These are phyloP conservation scores for Cryptotermes secundus DNA, from an alignment of 1,140 invertebrate genomes.

Conservation along the genomic window DNA sequence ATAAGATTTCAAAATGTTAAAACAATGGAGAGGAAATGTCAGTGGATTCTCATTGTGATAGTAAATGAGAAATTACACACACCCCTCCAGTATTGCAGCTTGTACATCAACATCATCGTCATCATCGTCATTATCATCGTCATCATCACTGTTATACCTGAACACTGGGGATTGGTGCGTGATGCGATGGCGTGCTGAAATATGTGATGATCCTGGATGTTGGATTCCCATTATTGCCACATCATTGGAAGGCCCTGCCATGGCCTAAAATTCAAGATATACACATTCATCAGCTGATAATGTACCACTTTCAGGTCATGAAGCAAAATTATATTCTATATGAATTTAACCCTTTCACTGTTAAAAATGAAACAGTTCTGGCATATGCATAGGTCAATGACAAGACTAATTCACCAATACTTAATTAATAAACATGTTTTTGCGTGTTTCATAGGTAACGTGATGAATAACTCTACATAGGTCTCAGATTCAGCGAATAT, in stretches of 20 bases:
- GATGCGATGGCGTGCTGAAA: not conserved
- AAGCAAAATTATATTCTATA: no score
- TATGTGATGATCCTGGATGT: not conserved
- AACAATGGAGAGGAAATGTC: no score
- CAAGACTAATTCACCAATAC: no score
- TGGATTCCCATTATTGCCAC: conserved; percentile 18
- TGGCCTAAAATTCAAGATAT: not conserved
- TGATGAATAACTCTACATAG: no score
- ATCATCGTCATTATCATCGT: conserved; percentile 41
- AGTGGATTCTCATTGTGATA: not conserved
- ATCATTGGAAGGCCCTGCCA: not conserved
- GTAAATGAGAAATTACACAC: not conserved
- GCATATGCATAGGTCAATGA: no score
- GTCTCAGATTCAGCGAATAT: no score
- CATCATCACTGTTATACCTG: conserved; percentile 40
- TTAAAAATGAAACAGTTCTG: no score
- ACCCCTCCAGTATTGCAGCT: conserved; percentile 45
- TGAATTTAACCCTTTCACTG: no score
- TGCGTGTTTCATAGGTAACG: no score
- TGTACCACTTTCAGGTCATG: not conserved
- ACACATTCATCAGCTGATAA: not conserved
- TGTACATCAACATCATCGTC: conserved; percentile 43
- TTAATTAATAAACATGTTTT: no score
- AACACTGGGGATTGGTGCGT: not conserved
- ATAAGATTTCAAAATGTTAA: no score